phyloP scores from a whole-genome alignment of 2,888 invertebrate species.

The Spodoptera littoralis region DNA sequence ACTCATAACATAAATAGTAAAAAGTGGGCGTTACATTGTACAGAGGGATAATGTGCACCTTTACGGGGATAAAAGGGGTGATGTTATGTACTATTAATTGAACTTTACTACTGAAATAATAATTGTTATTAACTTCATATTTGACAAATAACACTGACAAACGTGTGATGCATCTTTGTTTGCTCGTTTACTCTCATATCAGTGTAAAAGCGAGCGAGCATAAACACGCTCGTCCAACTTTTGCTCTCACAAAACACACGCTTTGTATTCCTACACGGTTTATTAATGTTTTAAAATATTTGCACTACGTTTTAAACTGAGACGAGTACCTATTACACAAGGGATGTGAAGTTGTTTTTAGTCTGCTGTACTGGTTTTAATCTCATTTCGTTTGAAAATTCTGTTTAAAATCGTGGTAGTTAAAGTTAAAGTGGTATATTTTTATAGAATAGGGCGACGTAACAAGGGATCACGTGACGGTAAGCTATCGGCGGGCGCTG shows the following conservation, averaged over 20 bases:
- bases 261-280: constrained; percentile 24
- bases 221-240: constrained; percentile 35
- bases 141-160: constrained; percentile 29
- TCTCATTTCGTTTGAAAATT: no score
- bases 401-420: no score
- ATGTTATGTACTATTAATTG: neutral
- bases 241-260: constrained; percentile 31
- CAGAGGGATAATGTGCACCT: no score
- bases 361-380: neutral
- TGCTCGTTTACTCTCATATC: constrained; percentile 33
- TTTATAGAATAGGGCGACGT: no score
- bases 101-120: neutral
- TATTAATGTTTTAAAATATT: constrained; percentile 32
- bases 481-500: no score
- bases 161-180: constrained; percentile 35
- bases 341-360: constrained; percentile 3
- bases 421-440: no score
- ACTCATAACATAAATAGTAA: no score
- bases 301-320: constrained; percentile 12
- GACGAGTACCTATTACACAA: constrained; percentile 7
- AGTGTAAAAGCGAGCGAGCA: constrained; percentile 34
- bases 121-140: neutral
- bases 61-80: no score
- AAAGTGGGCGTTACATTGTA: no score
- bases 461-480: no score